Conservation (phyloP, 2,797 vertebrate species). For the Acipenser oxyrinchus region DNA sequence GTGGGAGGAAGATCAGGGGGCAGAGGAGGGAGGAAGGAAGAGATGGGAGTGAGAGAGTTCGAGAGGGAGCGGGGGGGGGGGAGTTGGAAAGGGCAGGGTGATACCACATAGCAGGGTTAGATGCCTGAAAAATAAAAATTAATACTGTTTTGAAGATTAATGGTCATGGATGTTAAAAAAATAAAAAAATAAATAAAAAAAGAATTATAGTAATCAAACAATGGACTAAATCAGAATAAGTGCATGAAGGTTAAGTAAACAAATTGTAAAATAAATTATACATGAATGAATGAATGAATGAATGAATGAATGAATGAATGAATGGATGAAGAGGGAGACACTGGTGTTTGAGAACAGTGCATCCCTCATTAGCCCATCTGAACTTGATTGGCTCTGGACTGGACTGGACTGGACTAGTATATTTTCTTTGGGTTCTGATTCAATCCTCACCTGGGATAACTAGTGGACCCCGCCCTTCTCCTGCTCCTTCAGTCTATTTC, state of each 20-base stretch:
- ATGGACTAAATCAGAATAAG: constrained; percentile 82
- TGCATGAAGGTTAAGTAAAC: constrained; percentile 55
- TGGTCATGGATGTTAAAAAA: constrained; percentile 40
- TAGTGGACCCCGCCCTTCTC: too few species aligned
- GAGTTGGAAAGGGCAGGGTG: constrained; percentile 61
- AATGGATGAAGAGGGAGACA: not conserved
- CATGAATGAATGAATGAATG: not conserved
- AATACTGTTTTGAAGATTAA: constrained; percentile 38
- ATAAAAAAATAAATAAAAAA: constrained; percentile 19
- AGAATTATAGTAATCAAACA: constrained; percentile 54
- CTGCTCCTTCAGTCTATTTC: too few species aligned
- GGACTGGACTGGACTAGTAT: too few species aligned
- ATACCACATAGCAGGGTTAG: constrained; percentile 88
- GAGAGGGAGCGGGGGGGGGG: constrained; percentile 43
- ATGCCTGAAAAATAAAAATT: constrained; percentile 98
- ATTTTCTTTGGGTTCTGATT: too few species aligned
- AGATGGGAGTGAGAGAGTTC: too few species aligned
- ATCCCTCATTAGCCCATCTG: too few species aligned
- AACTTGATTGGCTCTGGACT: too few species aligned
- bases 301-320: not conserved
- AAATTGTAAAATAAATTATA: not conserved
- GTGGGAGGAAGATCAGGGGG: constrained; percentile 54
- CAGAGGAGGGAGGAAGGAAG: constrained; percentile 36
- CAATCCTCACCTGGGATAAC: too few species aligned
- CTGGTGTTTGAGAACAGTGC: too few species aligned